Base-by-base conservation (phyloP, 2,797 vertebrate genomes). In the Silurus aristotelis region DNA sequence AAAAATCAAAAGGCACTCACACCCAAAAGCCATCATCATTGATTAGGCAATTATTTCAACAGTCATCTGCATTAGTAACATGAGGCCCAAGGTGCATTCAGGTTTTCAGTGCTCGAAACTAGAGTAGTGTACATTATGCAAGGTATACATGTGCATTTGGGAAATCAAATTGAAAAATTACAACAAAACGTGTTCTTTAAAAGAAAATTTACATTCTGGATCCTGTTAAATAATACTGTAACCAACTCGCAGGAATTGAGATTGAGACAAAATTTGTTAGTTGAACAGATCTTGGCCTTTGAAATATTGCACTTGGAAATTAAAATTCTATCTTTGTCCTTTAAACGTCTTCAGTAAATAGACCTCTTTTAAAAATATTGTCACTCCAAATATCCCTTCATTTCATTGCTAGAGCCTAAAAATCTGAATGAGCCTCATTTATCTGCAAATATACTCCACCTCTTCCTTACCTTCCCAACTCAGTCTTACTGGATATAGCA, bases 1-100 rank as follows among this genome's bases (percentile, higher is more conserved):
- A 85, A 89, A 77, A 89, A 89, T 89, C 78, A 88, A 89, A 58
- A 89, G 89, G 89, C 89, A 89, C 89, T 89, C 89, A 46, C 87
- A 89, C 82, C 10, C 68, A 80, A 84, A 87, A 71, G 80, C 84
- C 86, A 71, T 87, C 83, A 78, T 71, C 77, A 85, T 72, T 63
- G 78, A 81, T 82, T 84, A 80, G 81, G 83, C 38, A 66, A 84
- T 84, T 56, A 66, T 77, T 70, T 85, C 85, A 87, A 88, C 81
- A 88, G 80, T 79, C 78, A 68, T 86, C 81, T 82, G 25, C 60
- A 85, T 86, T 75, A 87, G 78, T 82, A 83, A 80, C 52, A 80
- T 48, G 52, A 76, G 73, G 80, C 82, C 84, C 73, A n/a, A 83
- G 79, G 46, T 79, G 78, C 76, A 82, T 86, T 83, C 48, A 83